Percentiles rank a stretch among this genome's conserved stretches.
These are phyloP conservation scores for Lamproptera curius DNA, from an alignment of 2,888 invertebrate species.

Conservation along the genomic window DNA sequence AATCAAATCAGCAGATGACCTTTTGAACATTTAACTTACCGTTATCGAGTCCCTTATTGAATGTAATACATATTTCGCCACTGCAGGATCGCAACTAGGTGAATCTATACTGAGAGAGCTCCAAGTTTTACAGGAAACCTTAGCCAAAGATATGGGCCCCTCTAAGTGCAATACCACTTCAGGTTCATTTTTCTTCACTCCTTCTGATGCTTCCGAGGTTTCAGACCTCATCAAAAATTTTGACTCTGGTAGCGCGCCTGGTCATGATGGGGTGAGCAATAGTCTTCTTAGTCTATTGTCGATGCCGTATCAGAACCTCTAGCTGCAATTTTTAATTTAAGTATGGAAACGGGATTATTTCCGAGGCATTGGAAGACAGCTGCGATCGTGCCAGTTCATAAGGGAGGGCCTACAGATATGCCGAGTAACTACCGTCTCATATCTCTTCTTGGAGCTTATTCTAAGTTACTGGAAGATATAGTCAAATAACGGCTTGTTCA, in stretches of 20 bases:
- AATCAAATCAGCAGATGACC: neutral
- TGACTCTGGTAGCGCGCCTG: neutral
- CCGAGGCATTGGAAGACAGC: neutral
- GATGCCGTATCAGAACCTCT: neutral
- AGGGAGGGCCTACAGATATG: neutral
- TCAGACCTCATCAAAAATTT: neutral
- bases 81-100: neutral
- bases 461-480: neutral
- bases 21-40: neutral
- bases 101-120: neutral
- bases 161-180: neutral
- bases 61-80: neutral
- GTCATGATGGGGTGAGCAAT: neutral
- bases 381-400: neutral
- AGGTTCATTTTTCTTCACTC: neutral
- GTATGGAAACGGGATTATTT: neutral
- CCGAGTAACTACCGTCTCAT: neutral
- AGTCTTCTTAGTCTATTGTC: neutral
- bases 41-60: neutral
- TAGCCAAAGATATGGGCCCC: neutral
- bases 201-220: neutral
- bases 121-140: neutral
- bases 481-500: neutral
- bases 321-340: neutral
- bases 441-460: neutral